Conservation (phyloP, 2,888 invertebrate species). For the Tubiluchus corallicola region DNA sequence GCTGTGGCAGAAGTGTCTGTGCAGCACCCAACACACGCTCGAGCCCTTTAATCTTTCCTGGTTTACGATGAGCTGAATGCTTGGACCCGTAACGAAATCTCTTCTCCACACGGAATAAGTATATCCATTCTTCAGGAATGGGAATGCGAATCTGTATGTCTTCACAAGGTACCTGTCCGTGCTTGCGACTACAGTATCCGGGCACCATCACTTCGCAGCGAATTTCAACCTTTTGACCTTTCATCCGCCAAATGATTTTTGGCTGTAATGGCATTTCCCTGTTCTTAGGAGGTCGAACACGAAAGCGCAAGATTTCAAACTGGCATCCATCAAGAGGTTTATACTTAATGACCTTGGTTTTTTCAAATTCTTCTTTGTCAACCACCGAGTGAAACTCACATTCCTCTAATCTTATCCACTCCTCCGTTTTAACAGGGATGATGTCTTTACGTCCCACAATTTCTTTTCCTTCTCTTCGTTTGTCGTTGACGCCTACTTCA, state of each 20-base stretch:
- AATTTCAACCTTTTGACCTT: slow-evolving; percentile 56
- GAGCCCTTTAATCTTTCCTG: slow-evolving; percentile 37
- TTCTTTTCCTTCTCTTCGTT: slow-evolving; percentile 93
- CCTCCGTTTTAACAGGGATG: slow-evolving; percentile 83
- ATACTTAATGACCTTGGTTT: slow-evolving; percentile 37
- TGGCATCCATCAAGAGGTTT: slow-evolving; percentile 95
- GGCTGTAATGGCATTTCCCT: slow-evolving; percentile 82
- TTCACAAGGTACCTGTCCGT: slow-evolving; percentile 81
- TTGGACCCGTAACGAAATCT: slow-evolving; percentile 95
- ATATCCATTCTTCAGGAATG: slow-evolving; percentile 98
- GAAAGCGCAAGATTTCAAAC: slow-evolving; percentile 86
- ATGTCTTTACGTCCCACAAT: slow-evolving; percentile 98
- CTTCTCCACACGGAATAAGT: slow-evolving; percentile 91
- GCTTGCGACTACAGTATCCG: slow-evolving; percentile 82
- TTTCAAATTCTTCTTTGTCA: slow-evolving; percentile 69
- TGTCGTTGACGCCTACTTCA: slow-evolving; percentile 91
- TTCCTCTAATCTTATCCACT: slow-evolving; percentile 91
- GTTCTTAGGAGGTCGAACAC: slow-evolving; percentile 83
- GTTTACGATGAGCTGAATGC: slow-evolving; percentile 52
- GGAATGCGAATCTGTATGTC: slow-evolving; percentile 81
- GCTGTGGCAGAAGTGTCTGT: slow-evolving; percentile 67
- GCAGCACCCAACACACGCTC: slow-evolving; percentile 47
- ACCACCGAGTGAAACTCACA: slow-evolving; percentile 87
- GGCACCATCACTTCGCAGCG: slow-evolving; percentile 88
- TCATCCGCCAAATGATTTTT: slow-evolving; percentile 18